Percentiles rank a stretch among this genome's conserved stretches.
phyloP scores from a whole-genome alignment of 2,797 vertebrate genomes.

The Pseudochirops cupreus region DNA sequence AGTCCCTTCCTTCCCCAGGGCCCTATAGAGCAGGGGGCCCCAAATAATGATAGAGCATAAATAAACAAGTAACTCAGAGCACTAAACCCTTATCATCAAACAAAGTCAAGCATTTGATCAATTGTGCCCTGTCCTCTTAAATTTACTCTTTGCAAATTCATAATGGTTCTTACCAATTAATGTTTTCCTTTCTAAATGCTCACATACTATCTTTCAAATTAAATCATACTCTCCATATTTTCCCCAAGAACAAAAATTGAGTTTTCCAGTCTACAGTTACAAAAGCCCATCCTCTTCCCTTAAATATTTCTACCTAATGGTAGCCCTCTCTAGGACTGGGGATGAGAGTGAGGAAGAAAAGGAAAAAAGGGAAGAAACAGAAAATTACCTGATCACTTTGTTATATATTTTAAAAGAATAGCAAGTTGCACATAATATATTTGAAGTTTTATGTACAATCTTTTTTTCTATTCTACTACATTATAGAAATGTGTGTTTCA shows the following conservation, averaged over 20 bases:
- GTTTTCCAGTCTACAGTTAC: neutral
- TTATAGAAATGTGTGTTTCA: too few relatives aligned
- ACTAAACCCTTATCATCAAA: neutral
- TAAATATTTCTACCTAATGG: too few relatives aligned
- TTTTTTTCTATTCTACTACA: too few relatives aligned
- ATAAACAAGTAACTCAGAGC: neutral
- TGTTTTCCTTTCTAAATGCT: neutral
- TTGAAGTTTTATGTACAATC: too few relatives aligned
- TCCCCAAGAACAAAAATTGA: neutral
- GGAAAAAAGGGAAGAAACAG: too few relatives aligned
- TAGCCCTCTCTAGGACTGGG: too few relatives aligned
- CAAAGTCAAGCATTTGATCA: neutral
- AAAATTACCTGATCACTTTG: too few relatives aligned
- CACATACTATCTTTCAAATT: neutral
- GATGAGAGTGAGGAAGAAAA: too few relatives aligned
- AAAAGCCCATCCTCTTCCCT: neutral
- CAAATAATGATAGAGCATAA: neutral
- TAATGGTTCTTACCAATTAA: neutral
- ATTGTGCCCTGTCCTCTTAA: neutral
- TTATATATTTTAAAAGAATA: too few relatives aligned
- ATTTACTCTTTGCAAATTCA: neutral
- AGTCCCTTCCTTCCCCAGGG: neutral
- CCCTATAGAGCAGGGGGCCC: neutral
- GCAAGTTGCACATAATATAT: too few relatives aligned
- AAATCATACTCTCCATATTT: neutral